Conservation (phyloP, 2,113 vertebrate species). For the Rhinolophus ferrumequinum region DNA sequence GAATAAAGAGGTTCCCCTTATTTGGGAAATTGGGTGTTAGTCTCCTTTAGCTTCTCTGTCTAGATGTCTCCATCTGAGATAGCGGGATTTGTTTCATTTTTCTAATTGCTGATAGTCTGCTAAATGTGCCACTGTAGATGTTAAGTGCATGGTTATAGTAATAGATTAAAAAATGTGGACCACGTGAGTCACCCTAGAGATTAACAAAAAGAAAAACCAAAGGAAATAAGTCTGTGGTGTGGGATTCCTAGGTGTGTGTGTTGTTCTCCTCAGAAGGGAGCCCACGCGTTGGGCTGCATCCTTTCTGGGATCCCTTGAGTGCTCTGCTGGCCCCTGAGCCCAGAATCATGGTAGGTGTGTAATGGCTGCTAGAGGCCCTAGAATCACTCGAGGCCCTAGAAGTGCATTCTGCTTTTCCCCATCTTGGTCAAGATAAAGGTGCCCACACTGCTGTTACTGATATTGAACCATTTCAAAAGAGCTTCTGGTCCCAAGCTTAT, state of each 20-base stretch:
- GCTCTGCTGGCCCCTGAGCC: neutral
- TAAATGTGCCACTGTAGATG: neutral
- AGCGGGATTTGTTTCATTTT: neutral
- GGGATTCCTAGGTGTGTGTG: neutral
- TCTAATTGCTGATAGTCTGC: neutral
- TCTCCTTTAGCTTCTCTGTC: neutral
- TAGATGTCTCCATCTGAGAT: neutral
- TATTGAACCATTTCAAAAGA: neutral
- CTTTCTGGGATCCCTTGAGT: neutral
- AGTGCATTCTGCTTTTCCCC: neutral
- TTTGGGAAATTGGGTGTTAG: neutral
- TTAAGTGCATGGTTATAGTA: neutral
- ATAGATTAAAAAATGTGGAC: neutral
- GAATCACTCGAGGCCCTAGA: neutral
- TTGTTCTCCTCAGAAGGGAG: neutral
- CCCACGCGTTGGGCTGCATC: fast-evolving
- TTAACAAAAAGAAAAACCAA: neutral
- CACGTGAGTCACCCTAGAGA: neutral
- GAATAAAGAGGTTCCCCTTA: neutral
- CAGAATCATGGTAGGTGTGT: neutral
- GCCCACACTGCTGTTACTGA: neutral
- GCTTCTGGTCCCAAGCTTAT: neutral
- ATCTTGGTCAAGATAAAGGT: neutral
- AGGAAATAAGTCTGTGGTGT: neutral
- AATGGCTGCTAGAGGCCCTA: neutral